Percentiles rank a stretch among this genome's conserved stretches.
Conservation (phyloP, 2,888 invertebrate species). For the Muscina levida region DNA sequence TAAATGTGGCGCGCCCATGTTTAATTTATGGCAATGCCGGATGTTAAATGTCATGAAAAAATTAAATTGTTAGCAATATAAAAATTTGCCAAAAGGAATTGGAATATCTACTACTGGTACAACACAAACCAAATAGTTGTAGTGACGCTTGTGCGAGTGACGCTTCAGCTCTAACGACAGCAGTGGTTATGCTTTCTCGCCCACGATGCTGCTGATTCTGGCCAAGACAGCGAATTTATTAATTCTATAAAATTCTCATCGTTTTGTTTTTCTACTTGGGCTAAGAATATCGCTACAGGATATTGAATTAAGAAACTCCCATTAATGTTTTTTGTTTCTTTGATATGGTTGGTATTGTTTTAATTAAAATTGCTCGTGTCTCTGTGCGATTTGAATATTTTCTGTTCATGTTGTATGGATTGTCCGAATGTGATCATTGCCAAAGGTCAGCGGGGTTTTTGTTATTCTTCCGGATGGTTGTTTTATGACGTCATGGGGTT, state of each 20-base stretch:
- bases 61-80: slow-evolving; percentile 58
- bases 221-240: slow-evolving; percentile 48
- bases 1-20: slow-evolving; percentile 32
- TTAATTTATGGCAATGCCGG: slow-evolving; percentile 59
- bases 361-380: too few relatives aligned
- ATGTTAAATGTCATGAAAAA: slow-evolving; percentile 63
- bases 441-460: too few relatives aligned
- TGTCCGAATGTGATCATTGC: too few relatives aligned
- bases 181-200: background rate
- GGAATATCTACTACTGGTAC: background rate
- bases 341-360: background rate
- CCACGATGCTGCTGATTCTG: background rate
- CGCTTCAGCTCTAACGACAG: background rate
- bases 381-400: too few relatives aligned
- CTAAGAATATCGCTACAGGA: slow-evolving; percentile 35
- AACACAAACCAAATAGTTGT: background rate
- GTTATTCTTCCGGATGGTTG: too few relatives aligned
- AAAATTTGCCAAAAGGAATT: slow-evolving; percentile 28
- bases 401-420: too few relatives aligned
- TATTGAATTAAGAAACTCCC: slow-evolving; percentile 45
- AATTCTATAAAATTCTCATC: slow-evolving; percentile 35
- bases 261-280: background rate
- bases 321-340: background rate
- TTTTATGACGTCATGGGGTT: too few relatives aligned
- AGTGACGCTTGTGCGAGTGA: background rate